Evolutionary conservation across 2,113 vertebrate genomes (phyloP), one percentile per base, ranked within the genome.

Genomic region (Grallaria varia): DNA sequence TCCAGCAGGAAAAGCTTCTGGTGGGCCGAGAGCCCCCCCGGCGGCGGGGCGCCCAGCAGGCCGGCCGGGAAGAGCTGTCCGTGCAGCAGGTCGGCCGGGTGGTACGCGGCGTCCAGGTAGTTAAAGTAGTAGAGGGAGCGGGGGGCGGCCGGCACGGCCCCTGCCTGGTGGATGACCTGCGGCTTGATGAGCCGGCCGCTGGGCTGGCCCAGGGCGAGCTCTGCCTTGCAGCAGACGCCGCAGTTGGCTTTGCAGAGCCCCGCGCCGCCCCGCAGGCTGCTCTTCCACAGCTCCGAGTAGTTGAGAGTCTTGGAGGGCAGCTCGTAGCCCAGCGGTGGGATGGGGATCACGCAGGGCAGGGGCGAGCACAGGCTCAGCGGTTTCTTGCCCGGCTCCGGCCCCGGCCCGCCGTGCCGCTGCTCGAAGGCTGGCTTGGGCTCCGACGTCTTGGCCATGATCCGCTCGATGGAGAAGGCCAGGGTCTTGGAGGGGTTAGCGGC

Each of bases 381-480:
- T 96, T 98, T 99, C 98, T 98, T 99, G 95, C 97, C 97, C 42
- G 98, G 97, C 27, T 97, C 97, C 81, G 94, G 72, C 68, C 98
- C 97, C 76, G 97, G 97, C 64, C 97, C 97, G 79, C 95, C 95
- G 37, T 94, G 97, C 22, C 96, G 87, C 97, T 97, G 97, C 85
- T 99, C 98, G 80, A 98, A 96, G 93, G 97, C 88, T 68, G 97
- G 97, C 55, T 98, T 98, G 91, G 99, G 98, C 84, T 99, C 99
- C 93, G 99, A 98, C 81, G 98, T 98, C 97, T 99, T 99, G 93
- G 99, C 99, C 99, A 99, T 99, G 98, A 99, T 99, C 96, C 99
- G 97, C 97, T 99, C 99, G 87, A 99, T 99, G 97, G 99, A 99
- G 97, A 99, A 99, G 97, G 99, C 99, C 98, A 99, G 98, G 30